Evolutionary conservation across 2,113 vertebrate species (phyloP), one percentile per base, ranked within the genome.

Genomic region (Okapia johnstoni): DNA sequence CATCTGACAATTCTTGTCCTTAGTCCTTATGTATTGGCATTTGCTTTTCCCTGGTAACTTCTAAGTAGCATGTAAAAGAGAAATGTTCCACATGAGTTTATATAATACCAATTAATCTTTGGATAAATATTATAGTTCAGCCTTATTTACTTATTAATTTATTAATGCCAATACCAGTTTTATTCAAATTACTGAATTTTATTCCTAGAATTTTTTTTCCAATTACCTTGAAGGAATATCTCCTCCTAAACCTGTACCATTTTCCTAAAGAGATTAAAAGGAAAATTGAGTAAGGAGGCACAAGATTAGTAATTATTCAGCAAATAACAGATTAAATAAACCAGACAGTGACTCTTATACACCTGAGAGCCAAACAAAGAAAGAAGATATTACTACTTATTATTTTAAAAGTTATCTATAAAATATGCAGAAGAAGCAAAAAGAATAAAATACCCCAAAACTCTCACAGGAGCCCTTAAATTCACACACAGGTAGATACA

Each of bases 11-110:
- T 46, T 96, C 60, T 84, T 57, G 52, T 92, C 94, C 96, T 98
- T 91, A 93, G 79, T 36, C 88, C 98, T 98, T 97, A 98, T 97
- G 94, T 66, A 97, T 48, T n/a, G 14, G 12, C 92, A 96, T 97
- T 96, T 98, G 63, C 58, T 97, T 90, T 97, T 93, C 58, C 88
- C 88, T 40, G 63, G 26, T 85, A 97, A 88, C 87, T 94, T 84
- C 88, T 95, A 94, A 97, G 21, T 52, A 36, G 7, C 57, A 84
- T 93, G 13, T 63, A 26, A 91, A 93, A 73, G 3, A 91, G 40
- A 85, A 88, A 16, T 16, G 83, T 16, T 70, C 52, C 70, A 15
- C 6, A 50, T 85, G 30, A 88, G 28, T 70, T 55, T 46, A 33
- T 30, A 46, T 88, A 52, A 87, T 63, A 11, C 8, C 50, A 60